Evolutionary conservation across 2,888 invertebrate genomes (phyloP), one percentile per base, ranked within the genome.

Genomic region (Drosophila mimica): DNA sequence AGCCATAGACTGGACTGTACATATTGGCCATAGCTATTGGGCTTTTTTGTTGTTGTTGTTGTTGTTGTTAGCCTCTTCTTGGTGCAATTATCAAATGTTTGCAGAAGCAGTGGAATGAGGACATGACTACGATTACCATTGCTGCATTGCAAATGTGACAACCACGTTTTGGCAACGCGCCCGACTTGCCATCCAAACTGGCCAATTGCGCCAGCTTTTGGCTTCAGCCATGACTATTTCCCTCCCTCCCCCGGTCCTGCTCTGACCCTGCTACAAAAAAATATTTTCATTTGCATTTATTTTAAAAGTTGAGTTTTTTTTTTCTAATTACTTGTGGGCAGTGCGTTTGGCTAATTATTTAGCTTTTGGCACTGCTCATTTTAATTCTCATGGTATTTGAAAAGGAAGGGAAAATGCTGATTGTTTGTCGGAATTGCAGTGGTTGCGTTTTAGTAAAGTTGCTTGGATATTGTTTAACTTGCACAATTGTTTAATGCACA

Each of bases 121-220:
- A 83, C 78, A 72, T 67, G 28, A 38, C 53, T 30, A 31, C 58
- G 51, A 69, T 69, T 61, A 43, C 30, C 62, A 63, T 58, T 84
- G 79, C 85, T 82, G 84, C 85, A 85, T 76, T 77, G 82, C 38
- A 85, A 83, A 82, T 85, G 85, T 80, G 88, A 74, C 82, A 82
- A 62, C 54, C 74, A 57, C 75, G 76, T 77, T 87, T 85, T 84
- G 89, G 88, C 75, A 68, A 61, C 57, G 69, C 70, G 83, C 83
- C 87, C 81, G 69, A 71, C 69, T 70, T 46, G 59, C 38, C 43
- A 63, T 68, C 67, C 60, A 82, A 87, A 79, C 83, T 88, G 80
- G 75, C 89, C 76, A 83, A 81, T 73, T 65, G 77, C 52, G 30
- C 61, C 60, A 59, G 58, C 73, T 40, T 17, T 34, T 36, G 36